phyloP scores from a whole-genome alignment of 2,888 invertebrate species.

The Hofmannophila pseudospretella region DNA sequence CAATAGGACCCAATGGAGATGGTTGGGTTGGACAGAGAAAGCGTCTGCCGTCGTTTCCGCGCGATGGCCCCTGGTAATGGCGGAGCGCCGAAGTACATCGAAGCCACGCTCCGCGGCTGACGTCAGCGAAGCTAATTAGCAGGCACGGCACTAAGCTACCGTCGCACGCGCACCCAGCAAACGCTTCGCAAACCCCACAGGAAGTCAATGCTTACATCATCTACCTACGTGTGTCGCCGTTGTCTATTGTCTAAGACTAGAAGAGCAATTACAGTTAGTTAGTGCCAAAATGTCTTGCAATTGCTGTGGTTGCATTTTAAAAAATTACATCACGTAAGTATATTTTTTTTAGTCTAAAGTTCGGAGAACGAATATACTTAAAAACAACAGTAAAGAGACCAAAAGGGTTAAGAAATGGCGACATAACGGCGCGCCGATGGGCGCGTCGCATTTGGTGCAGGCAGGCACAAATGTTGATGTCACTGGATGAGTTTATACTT shows the following conservation, averaged over 20 bases:
- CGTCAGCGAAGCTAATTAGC: conserved; percentile 68
- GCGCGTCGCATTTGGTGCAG: conserved; percentile 11
- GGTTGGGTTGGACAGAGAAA: too few species aligned
- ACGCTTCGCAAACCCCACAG: conserved; percentile 49
- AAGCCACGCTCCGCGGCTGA: conserved; percentile 55
- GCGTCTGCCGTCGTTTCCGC: conserved; percentile 74
- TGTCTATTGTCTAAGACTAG: conserved; percentile 38
- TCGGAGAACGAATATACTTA: too few species aligned
- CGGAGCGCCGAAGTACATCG: conserved; percentile 21
- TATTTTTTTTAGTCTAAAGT: too few species aligned
- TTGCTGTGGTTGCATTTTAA: too few species aligned
- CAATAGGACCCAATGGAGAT: too few species aligned
- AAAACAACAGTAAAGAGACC: too few species aligned
- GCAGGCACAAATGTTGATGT: conserved; percentile 11
- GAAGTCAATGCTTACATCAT: conserved; percentile 70
- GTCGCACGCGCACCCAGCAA: conserved; percentile 39
- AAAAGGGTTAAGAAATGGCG: conserved; percentile 18
- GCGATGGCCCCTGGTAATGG: conserved; percentile 67
- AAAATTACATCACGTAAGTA: too few species aligned
- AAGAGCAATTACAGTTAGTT: background rate
- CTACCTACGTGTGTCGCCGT: conserved; percentile 45
- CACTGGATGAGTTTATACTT: conserved; percentile 11
- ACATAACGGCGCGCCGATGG: conserved; percentile 15
- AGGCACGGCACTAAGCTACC: conserved; percentile 32
- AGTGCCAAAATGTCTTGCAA: background rate